Conservation (phyloP, 2,797 vertebrate genomes). For the Botia kubotai region DNA sequence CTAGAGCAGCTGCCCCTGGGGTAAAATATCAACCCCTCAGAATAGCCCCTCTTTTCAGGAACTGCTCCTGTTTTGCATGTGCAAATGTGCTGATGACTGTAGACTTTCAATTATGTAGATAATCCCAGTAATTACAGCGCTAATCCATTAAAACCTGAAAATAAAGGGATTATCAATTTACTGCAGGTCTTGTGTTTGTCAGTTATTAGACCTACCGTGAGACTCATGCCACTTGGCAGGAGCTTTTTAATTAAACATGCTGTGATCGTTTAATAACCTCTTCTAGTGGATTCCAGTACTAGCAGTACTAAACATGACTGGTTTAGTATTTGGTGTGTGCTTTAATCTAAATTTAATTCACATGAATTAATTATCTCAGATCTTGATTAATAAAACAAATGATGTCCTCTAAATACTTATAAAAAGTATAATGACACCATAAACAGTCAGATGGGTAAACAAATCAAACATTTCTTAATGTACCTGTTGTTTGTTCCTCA, state of each 20-base stretch:
- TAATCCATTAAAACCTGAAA: constrained; percentile 25
- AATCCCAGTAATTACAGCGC: constrained; percentile 15
- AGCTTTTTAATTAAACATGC: neutral
- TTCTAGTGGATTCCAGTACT: neutral
- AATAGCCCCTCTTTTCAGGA: neutral
- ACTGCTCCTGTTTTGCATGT: constrained; percentile 19
- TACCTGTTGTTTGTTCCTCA: neutral
- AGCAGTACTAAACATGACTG: constrained; percentile 19
- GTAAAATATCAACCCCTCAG: constrained; percentile 28
- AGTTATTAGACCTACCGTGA: neutral
- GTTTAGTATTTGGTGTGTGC: constrained; percentile 1
- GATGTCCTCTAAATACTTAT: neutral
- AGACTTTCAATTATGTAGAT: neutral
- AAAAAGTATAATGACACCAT: neutral
- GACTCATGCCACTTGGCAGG: neutral
- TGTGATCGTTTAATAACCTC: neutral
- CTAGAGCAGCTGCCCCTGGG: constrained; percentile 33
- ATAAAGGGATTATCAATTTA: neutral
- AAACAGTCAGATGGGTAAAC: neutral
- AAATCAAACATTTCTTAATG: neutral
- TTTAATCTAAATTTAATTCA: neutral
- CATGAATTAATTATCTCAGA: neutral
- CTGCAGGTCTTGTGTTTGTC: neutral
- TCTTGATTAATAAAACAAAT: neutral
- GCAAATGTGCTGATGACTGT: neutral